Percentiles rank a stretch among this genome's conserved stretches.
These are phyloP conservation scores for Pinctada fucata DNA, from an alignment of 2,888 invertebrate species.

Conservation along the genomic window DNA sequence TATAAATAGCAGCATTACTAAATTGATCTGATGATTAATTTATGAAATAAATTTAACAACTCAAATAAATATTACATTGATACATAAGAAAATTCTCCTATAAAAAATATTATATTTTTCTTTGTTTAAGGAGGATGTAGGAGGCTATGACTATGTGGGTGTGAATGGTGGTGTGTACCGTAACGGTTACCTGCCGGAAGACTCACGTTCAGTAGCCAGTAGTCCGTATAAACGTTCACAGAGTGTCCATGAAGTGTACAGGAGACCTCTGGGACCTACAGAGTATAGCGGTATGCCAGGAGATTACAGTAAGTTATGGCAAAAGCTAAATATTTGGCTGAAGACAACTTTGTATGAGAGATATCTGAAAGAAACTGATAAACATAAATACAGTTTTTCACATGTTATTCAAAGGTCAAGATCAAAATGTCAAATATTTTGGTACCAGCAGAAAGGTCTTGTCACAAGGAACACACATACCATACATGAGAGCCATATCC, in stretches of 20 bases:
- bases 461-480: too few species aligned
- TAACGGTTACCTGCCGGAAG: constrained; percentile 49
- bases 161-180: constrained; percentile 45
- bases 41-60: too few species aligned
- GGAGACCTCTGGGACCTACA: constrained; percentile 29
- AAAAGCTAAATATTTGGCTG: background rate
- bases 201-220: constrained; percentile 45
- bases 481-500: too few species aligned
- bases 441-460: too few species aligned
- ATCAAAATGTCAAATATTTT: too few species aligned
- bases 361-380: background rate
- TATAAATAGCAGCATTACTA: too few species aligned
- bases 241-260: constrained; percentile 53
- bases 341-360: background rate
- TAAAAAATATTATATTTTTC: too few species aligned
- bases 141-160: background rate
- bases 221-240: constrained; percentile 51
- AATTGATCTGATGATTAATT: too few species aligned
- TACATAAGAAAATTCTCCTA: too few species aligned
- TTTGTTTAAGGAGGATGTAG: background rate
- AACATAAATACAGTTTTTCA: too few species aligned
- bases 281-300: constrained; percentile 10
- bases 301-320: constrained; percentile 18
- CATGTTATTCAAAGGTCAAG: too few species aligned
- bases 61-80: too few species aligned